Base-by-base conservation (phyloP, 1,140 invertebrate genomes). In the Gryon sp. region DNA sequence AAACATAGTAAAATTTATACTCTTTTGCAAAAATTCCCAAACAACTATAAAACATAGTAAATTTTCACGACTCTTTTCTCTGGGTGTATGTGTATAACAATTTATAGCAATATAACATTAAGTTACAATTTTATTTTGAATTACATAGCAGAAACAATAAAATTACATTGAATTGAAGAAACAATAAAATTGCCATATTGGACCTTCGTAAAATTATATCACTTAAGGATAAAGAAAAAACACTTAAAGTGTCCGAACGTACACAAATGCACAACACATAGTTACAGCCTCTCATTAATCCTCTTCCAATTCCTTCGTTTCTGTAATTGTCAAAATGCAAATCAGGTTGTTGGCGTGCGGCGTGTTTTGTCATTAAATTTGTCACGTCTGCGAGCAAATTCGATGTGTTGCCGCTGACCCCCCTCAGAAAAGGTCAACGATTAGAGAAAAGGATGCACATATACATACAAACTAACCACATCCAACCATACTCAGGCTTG, bases 321-420 rank as follows among this genome's bases (percentile, higher is more conserved):
- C 57, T 65, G 69, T 63, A 65, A 73, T 63, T 73, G 59, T 73
- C 69, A 73, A 73, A 73, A 73, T 73, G 69, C 69, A 73, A 73
- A 73, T 73, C 69, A 73, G 69, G 52, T 55, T 73, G 69, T 73
- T 65, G 28, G 22, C 69, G 69, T 28, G 52, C 69, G 59, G 59
- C 59, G 59, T 73, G 69, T 73, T 73, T 73, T 65, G 50, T 63
- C 69, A 65, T 73, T 73, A 73, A 73, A 73, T 73, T 73, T 73
- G 69, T 73, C 69, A 73, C 69, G 59, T 52, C 69, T 20, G 0
- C 16, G 59, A 43, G 59, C 69, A 65, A 73, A 73, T 73, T 63
- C 59, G 69, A 65, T 19, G 52, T 65, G 69, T 73, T 65, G 18
- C 9, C 28, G 36, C 14, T 76, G 65, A 76, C 74, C 74, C 74